Conservation (phyloP, 30 jellyfish, hydroid and myxozoan species). For the Aurelia aurita complex sp. Pacific region DNA sequence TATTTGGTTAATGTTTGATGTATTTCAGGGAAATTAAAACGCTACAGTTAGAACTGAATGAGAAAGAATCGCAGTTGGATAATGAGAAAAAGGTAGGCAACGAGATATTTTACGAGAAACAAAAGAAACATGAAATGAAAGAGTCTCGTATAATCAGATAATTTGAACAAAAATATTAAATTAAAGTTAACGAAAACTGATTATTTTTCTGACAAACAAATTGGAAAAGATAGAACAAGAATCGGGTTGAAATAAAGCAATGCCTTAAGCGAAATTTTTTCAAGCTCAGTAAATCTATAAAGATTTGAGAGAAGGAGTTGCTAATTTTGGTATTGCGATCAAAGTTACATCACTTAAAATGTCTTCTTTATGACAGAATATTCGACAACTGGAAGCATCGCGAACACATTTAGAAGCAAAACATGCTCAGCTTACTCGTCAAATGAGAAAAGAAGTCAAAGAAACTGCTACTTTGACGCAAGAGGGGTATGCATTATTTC, state of each 20-base stretch:
- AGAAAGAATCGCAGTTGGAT: conserved; percentile 42
- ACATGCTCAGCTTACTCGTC: conserved; percentile 39
- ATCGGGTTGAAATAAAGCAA: no score
- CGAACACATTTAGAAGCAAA: conserved; percentile 52
- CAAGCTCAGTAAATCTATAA: no score
- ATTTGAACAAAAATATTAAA: no score
- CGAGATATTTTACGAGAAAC: no score
- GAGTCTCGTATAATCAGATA: no score
- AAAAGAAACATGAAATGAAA: no score
- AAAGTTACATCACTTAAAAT: background rate
- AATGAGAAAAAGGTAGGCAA: conserved; percentile 54
- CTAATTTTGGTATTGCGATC: background rate
- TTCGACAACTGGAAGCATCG: conserved; percentile 70
- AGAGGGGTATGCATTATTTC: conserved; percentile 51
- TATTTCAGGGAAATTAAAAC: conserved; percentile 64
- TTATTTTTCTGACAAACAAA: no score
- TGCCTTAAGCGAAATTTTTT: no score
- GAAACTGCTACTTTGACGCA: conserved; percentile 76
- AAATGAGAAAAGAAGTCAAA: conserved; percentile 39
- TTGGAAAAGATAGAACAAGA: no score
- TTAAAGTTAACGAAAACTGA: no score
- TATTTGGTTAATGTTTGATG: no score
- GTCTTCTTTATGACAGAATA: conserved; percentile 33
- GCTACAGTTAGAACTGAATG: conserved; percentile 44
- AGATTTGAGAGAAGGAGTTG: no score